Evolutionary conservation across 2,888 invertebrate genomes (phyloP).

Genomic region (Watsonalla binaria): DNA sequence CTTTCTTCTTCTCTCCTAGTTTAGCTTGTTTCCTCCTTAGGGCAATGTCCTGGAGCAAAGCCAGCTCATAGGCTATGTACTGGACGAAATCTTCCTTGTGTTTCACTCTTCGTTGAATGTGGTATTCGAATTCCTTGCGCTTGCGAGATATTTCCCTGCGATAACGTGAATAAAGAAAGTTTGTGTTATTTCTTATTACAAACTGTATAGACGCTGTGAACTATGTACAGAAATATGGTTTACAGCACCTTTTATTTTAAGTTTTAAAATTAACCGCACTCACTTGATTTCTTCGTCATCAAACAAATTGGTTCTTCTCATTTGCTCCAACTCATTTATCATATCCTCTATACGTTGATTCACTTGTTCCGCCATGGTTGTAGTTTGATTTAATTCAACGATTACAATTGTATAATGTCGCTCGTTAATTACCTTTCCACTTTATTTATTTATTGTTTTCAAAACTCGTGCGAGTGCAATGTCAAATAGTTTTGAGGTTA

Average conservation of each 20-base stretch:
- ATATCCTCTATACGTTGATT: slow-evolving; percentile 87
- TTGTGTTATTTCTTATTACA: too few relatives aligned
- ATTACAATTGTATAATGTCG: background rate
- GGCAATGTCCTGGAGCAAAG: slow-evolving; percentile 81
- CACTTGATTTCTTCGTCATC: slow-evolving; percentile 85
- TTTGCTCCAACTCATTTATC: slow-evolving; percentile 88
- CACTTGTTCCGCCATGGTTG: slow-evolving; percentile 88
- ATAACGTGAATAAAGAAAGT: slow-evolving; percentile 11
- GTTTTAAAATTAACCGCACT: slow-evolving; percentile 8
- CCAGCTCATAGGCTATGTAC: slow-evolving; percentile 85
- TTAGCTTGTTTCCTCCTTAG: slow-evolving; percentile 78
- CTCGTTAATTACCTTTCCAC: too few relatives aligned
- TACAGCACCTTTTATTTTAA: too few relatives aligned
- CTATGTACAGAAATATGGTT: too few relatives aligned
- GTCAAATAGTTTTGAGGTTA: background rate
- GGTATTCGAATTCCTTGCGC: slow-evolving; percentile 85
- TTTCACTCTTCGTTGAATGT: slow-evolving; percentile 82
- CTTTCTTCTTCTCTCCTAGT: slow-evolving; percentile 79
- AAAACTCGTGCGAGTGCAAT: slow-evolving; percentile 1
- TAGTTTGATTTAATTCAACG: slow-evolving; percentile 8
- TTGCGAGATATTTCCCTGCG: slow-evolving; percentile 83
- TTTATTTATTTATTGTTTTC: background rate
- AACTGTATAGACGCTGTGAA: too few relatives aligned
- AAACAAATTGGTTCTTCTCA: slow-evolving; percentile 85
- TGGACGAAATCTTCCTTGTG: slow-evolving; percentile 83